Evolutionary conservation across 2,113 vertebrate genomes (phyloP).

Genomic region (Catharus bicknelli): DNA sequence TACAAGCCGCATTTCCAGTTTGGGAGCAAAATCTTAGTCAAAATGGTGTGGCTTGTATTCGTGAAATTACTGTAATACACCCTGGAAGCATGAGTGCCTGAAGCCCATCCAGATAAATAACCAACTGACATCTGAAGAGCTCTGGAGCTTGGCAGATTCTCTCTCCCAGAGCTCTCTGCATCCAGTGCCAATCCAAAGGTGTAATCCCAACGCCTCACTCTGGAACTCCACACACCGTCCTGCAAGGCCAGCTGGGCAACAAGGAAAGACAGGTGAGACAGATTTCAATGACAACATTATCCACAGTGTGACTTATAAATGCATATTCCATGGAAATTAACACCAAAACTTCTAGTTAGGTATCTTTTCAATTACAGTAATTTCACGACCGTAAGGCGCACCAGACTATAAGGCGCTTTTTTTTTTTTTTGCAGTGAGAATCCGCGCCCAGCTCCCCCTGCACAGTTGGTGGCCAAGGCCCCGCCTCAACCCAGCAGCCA

Average conservation of each 20-base stretch:
- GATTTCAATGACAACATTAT: not conserved
- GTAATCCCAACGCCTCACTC: not conserved
- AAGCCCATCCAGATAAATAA: not conserved
- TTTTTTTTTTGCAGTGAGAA: too few species aligned
- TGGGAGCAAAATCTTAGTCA: too few species aligned
- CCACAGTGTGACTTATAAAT: not conserved
- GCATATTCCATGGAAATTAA: not conserved
- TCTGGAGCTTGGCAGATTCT: slow-evolving; percentile 13
- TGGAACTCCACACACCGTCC: not conserved
- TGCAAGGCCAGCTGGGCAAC: not conserved
- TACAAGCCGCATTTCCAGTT: too few species aligned
- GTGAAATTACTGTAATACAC: not conserved
- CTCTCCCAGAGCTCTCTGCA: not conserved
- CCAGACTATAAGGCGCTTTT: too few species aligned
- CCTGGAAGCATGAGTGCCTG: not conserved
- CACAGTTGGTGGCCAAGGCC: too few species aligned
- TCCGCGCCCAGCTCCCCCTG: too few species aligned
- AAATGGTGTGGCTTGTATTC: too few species aligned
- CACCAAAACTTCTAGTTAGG: not conserved
- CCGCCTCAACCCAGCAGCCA: too few species aligned
- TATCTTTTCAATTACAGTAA: not conserved
- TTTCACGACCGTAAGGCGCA: too few species aligned
- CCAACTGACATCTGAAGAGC: not conserved
- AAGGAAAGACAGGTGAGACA: not conserved
- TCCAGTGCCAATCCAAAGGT: accelerated